Percentiles rank a stretch among this genome's conserved stretches.
Conservation (phyloP, 2,797 vertebrate species). For the Dromococcyx pavoninus region DNA sequence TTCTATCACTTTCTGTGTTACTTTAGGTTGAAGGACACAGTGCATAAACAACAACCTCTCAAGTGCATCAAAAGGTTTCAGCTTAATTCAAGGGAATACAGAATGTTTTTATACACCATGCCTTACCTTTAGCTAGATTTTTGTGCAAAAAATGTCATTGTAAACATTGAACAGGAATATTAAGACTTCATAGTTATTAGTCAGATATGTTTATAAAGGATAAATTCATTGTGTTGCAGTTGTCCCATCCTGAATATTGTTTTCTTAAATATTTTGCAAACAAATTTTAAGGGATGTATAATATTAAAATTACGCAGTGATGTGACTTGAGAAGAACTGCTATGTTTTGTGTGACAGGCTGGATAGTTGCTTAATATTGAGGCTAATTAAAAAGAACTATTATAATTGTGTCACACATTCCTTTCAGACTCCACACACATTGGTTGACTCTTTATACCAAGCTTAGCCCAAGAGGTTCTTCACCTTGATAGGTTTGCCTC, state of each 20-base stretch:
- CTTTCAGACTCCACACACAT: background rate
- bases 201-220: background rate
- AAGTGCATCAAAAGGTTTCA: background rate
- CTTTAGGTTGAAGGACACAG: constrained; percentile 40
- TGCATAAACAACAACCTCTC: background rate
- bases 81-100: background rate
- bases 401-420: background rate
- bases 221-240: background rate
- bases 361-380: background rate
- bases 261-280: background rate
- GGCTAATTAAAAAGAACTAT: background rate
- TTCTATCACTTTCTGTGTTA: background rate
- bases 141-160: background rate
- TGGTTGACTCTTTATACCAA: background rate
- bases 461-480: background rate
- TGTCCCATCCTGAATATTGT: background rate
- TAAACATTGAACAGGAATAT: background rate
- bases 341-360: rapidly evolving
- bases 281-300: background rate
- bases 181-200: background rate
- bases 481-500: background rate
- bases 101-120: background rate
- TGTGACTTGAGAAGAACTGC: background rate
- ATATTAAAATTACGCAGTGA: background rate
- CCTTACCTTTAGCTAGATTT: background rate